Evolutionary conservation across 2,888 invertebrate genomes (phyloP).

Genomic region (Didymodactylos carnosus): DNA sequence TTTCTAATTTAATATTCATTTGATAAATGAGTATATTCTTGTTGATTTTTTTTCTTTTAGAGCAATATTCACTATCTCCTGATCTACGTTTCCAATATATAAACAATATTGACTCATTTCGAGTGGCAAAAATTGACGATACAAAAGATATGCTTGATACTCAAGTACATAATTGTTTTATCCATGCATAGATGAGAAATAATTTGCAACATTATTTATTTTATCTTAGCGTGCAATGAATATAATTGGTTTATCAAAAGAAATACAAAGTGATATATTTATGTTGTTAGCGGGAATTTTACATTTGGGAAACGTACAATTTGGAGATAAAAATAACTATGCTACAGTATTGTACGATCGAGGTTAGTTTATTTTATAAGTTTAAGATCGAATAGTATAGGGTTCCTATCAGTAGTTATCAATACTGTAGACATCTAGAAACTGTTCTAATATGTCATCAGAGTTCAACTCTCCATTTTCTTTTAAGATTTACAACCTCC

Average conservation of each 20-base stretch:
- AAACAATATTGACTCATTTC: background rate
- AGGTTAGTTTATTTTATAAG: constrained; percentile 36
- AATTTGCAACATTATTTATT: background rate
- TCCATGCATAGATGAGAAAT: too few relatives aligned
- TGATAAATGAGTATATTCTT: too few relatives aligned
- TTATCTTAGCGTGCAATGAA: constrained; percentile 38
- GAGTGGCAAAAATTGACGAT: background rate
- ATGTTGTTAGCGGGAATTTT: constrained; percentile 44
- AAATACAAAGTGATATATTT: constrained; percentile 40
- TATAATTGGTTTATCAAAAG: constrained; percentile 43
- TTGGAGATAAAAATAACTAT: constrained; percentile 41
- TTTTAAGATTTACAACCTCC: constrained; percentile 45
- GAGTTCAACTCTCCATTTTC: too few relatives aligned
- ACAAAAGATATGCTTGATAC: constrained; percentile 3
- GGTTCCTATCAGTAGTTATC: too few relatives aligned
- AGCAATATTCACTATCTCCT: constrained; percentile 5
- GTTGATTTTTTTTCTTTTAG: too few relatives aligned
- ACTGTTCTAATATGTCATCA: too few relatives aligned
- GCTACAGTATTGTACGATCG: constrained; percentile 42
- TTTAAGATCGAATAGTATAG: too few relatives aligned
- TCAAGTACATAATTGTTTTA: too few relatives aligned
- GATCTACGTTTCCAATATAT: constrained; percentile 12
- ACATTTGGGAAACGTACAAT: constrained; percentile 46
- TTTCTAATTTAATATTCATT: background rate
- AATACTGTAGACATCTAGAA: too few relatives aligned